Conservation (phyloP, 2,797 vertebrate genomes). For the Gymnopithys bicolor region DNA sequence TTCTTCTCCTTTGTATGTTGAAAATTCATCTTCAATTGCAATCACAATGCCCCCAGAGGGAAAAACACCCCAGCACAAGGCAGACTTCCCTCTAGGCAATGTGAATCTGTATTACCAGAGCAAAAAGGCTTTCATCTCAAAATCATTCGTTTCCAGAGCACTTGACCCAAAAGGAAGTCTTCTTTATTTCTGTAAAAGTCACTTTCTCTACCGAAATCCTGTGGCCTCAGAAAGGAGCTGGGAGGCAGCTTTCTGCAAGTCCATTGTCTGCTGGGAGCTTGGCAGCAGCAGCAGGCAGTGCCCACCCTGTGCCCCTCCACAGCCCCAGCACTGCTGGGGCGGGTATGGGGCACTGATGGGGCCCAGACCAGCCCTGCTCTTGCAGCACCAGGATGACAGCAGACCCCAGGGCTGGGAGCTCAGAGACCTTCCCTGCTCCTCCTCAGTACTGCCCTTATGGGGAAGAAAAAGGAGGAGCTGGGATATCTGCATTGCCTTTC, state of each 20-base stretch:
- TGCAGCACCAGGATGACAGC: neutral
- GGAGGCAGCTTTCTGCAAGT: neutral
- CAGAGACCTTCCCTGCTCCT: neutral
- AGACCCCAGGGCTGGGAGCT: neutral
- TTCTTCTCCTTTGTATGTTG: conserved; percentile 43
- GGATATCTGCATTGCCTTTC: too few species aligned
- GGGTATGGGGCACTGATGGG: neutral
- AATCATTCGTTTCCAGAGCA: conserved; percentile 32
- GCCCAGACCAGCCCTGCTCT: neutral
- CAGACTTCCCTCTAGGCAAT: conserved; percentile 41
- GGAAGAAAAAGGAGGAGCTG: too few species aligned
- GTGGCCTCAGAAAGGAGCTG: neutral
- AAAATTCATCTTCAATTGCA: conserved; percentile 62
- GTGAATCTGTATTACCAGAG: neutral
- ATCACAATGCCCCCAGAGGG: neutral
- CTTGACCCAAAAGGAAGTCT: conserved; percentile 52
- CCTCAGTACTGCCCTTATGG: too few species aligned
- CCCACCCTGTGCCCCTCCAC: neutral
- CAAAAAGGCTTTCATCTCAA: conserved; percentile 53
- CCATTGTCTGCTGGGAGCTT: neutral
- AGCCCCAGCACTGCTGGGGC: neutral
- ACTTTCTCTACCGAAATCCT: neutral
- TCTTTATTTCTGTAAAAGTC: conserved; percentile 24
- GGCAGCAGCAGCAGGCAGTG: neutral
- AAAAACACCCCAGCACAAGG: conserved; percentile 28